These are phyloP conservation scores for Glyptemys insculpta DNA, from an alignment of 2,797 vertebrate genomes.

Conservation along the genomic window DNA sequence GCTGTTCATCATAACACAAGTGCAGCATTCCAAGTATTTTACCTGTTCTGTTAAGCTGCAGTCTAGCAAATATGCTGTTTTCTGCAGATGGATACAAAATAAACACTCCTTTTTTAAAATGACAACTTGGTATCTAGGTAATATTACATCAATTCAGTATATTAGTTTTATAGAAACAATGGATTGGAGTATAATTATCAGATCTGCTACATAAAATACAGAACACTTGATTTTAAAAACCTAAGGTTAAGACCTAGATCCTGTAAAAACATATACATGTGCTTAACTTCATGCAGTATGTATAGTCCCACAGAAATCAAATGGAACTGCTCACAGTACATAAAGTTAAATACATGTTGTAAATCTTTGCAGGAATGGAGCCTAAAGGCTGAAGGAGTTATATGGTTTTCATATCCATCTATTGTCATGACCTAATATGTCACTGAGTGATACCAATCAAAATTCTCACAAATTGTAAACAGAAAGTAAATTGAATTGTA, in stretches of 20 bases:
- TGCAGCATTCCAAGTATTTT: neutral
- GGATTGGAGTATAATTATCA: neutral
- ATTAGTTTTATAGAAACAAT: neutral
- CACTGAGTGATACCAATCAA: neutral
- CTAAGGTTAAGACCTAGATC: neutral
- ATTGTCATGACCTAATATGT: neutral
- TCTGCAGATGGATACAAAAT: neutral
- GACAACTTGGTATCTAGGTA: neutral
- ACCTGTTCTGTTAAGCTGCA: neutral
- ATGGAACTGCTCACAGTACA: neutral
- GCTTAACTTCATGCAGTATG: neutral
- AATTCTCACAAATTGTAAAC: neutral
- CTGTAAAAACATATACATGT: neutral
- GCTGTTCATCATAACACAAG: conserved; percentile 1
- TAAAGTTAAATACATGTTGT: neutral
- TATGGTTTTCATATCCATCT: neutral
- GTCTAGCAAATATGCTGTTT: neutral
- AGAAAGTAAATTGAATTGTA: conserved; percentile 6
- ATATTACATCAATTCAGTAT: neutral
- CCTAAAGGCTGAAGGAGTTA: neutral
- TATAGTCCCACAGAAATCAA: neutral
- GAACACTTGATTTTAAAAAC: neutral
- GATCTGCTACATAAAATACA: neutral
- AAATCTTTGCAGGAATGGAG: neutral
- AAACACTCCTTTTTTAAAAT: neutral